Percentiles rank a stretch among this genome's conserved stretches.
Evolutionary conservation across 2,113 vertebrate genomes (phyloP).

Genomic region (Indri indri): DNA sequence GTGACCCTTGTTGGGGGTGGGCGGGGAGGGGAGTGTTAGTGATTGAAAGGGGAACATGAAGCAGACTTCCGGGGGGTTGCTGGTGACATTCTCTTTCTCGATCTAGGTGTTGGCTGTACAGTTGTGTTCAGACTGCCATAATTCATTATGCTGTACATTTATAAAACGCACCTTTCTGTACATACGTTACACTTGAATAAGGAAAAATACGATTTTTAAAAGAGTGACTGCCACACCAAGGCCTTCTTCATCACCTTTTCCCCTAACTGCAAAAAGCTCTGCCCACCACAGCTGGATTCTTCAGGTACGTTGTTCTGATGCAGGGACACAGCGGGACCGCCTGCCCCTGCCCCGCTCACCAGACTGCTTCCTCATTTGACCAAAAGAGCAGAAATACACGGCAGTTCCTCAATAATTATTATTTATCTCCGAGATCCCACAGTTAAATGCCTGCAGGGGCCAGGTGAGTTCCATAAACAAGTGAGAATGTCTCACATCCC

Average conservation of each 20-base stretch:
- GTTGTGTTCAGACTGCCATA: background rate
- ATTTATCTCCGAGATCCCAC: background rate
- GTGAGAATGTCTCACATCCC: background rate
- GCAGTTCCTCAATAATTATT: background rate
- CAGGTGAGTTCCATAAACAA: fast-evolving
- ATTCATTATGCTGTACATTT: background rate
- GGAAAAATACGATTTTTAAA: background rate
- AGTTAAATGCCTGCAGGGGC: no score
- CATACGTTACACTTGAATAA: background rate
- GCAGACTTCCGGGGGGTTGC: background rate
- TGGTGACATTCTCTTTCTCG: background rate
- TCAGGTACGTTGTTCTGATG: fast-evolving
- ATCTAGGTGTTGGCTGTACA: no score
- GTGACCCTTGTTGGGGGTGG: background rate
- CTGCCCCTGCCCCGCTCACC: fast-evolving
- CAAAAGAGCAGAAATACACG: background rate
- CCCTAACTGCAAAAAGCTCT: background rate
- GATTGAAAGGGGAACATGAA: background rate
- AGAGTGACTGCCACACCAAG: background rate
- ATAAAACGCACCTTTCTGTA: background rate
- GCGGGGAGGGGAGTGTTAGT: fast-evolving
- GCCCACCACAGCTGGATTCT: background rate
- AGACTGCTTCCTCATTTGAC: background rate
- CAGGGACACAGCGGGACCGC: background rate
- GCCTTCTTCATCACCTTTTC: no score